phyloP scores from a whole-genome alignment of 2,888 invertebrate genomes.

The Ypsolopha scabrella region DNA sequence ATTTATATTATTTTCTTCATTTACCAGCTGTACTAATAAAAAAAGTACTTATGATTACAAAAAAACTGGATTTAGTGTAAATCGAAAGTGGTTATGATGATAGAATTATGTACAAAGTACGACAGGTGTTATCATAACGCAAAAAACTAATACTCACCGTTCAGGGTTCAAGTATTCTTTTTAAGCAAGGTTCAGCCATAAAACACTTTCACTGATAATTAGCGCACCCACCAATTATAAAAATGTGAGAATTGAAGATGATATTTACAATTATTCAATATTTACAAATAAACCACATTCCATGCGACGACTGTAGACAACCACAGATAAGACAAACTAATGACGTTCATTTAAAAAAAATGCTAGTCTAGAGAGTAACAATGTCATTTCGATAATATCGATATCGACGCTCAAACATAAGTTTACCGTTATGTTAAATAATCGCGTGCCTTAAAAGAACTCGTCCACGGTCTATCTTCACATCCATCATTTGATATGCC shows the following conservation, averaged over 20 bases:
- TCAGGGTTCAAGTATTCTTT: slow-evolving; percentile 17
- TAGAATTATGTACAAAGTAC: slow-evolving; percentile 8
- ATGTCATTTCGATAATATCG: no score
- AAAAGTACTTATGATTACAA: background rate
- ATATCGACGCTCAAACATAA: no score
- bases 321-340: slow-evolving; percentile 27
- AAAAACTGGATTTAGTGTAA: background rate
- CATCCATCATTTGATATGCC: no score
- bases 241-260: slow-evolving; percentile 9
- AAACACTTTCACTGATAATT: slow-evolving; percentile 32
- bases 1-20: background rate
- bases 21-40: no score
- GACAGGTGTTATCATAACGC: slow-evolving; percentile 16
- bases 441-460: no score
- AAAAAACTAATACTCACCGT: slow-evolving; percentile 32
- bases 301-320: slow-evolving; percentile 32
- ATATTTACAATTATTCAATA: slow-evolving; percentile 50
- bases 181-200: slow-evolving; percentile 22
- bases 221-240: slow-evolving; percentile 12
- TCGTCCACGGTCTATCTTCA: no score
- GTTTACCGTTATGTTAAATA: no score
- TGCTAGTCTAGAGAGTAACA: no score
- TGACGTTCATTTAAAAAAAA: no score
- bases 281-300: slow-evolving; percentile 60
- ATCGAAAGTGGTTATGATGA: slow-evolving; percentile 4